Conservation (phyloP, 30 jellyfish, hydroid and myxozoan species). For the Rhopilema esculentum region DNA sequence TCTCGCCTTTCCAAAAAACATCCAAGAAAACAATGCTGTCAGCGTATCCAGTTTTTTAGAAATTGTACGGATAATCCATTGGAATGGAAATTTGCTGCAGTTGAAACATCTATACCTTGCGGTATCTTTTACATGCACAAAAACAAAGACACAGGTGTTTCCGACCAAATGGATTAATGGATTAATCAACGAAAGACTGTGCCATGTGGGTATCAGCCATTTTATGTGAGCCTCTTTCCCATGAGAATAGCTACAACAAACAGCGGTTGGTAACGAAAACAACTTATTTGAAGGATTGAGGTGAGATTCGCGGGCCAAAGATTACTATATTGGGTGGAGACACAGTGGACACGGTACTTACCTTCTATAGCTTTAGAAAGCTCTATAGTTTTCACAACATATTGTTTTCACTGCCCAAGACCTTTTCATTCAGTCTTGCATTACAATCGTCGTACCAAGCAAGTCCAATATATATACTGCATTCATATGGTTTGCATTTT, state of each 20-base stretch:
- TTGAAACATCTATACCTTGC: not conserved
- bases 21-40: too few species aligned
- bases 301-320: not conserved
- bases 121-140: not conserved
- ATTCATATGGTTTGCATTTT: too few species aligned
- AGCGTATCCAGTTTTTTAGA: too few species aligned
- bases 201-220: constrained; percentile 46
- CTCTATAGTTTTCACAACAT: too few species aligned
- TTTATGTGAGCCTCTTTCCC: constrained; percentile 24
- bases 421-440: too few species aligned
- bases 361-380: too few species aligned
- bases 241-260: not conserved
- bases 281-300: not conserved
- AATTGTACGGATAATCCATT: not conserved
- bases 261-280: constrained; percentile 28
- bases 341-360: too few species aligned
- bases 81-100: not conserved
- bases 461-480: too few species aligned
- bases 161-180: not conserved
- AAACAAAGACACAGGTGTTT: not conserved
- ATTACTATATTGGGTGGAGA: not conserved
- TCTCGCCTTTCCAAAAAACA: too few species aligned
- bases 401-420: too few species aligned
- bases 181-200: not conserved
- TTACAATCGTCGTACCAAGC: too few species aligned